A percentile compares a stretch with the other conserved stretches of the same genome.
Conservation (phyloP, 1,140 invertebrate species). For the Semibalanus balanoides region DNA sequence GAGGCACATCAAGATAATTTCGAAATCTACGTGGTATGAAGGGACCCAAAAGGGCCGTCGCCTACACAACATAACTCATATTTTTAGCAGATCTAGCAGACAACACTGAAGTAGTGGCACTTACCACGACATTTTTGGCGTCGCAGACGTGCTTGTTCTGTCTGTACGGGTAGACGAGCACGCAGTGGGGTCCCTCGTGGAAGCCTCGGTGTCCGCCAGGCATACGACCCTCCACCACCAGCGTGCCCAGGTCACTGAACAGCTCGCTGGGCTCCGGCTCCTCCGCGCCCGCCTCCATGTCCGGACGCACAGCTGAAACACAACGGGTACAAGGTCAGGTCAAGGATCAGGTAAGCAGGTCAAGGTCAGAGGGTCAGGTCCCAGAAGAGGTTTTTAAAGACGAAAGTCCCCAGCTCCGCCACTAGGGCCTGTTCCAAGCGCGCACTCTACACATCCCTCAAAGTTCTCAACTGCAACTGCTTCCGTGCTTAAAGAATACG, state of each 20-base stretch:
- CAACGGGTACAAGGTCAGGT: neutral
- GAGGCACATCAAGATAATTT: too few species aligned
- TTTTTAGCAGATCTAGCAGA: too few species aligned
- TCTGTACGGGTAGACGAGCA: slow-evolving; percentile 26
- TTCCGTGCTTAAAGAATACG: too few species aligned
- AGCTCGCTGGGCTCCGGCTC: slow-evolving; percentile 40
- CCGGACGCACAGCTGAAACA: slow-evolving; percentile 22
- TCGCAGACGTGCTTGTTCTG: slow-evolving; percentile 39
- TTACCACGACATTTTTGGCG: slow-evolving; percentile 38
- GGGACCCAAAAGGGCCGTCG: too few species aligned
- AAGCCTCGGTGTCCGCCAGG: slow-evolving; percentile 47
- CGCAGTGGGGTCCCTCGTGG: slow-evolving; percentile 55
- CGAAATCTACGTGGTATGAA: too few species aligned
- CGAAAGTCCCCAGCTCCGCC: too few species aligned
- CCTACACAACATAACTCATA: too few species aligned
- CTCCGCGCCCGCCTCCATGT: slow-evolving; percentile 24
- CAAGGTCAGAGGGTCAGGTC: neutral
- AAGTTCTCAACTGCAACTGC: too few species aligned
- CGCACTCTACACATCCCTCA: too few species aligned
- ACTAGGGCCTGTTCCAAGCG: too few species aligned
- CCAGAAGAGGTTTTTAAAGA: too few species aligned
- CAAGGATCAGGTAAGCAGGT: neutral
- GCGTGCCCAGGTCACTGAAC: slow-evolving; percentile 41
- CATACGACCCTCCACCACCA: slow-evolving; percentile 50
- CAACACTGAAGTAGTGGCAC: slow-evolving; percentile 10